Percentiles rank a stretch among this genome's conserved stretches.
Conservation (phyloP, 2,888 invertebrate species). For the Orthosia incerta region DNA sequence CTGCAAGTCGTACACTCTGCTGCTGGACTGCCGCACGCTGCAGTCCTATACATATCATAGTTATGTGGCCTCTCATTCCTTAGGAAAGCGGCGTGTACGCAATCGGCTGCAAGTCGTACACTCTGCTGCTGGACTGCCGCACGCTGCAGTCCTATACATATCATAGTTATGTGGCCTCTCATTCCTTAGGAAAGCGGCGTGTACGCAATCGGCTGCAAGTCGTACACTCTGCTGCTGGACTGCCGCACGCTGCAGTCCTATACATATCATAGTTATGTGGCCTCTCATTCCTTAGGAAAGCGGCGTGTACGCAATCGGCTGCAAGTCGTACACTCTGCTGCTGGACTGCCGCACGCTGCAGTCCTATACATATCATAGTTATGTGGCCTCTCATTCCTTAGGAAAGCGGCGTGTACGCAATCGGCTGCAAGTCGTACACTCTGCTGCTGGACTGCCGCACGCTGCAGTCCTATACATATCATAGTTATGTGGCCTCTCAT, state of each 20-base stretch:
- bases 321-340: conserved; percentile 97
- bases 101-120: conserved; percentile 98
- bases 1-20: conserved; percentile 97
- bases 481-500: no score
- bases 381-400: no score
- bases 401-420: conserved; percentile 95
- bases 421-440: conserved; percentile 98
- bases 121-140: conserved; percentile 96
- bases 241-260: conserved; percentile 96
- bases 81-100: conserved; percentile 95
- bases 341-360: conserved; percentile 97
- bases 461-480: conserved; percentile 94
- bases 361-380: conserved; percentile 85
- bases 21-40: conserved; percentile 97
- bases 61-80: no score
- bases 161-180: no score
- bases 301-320: conserved; percentile 98
- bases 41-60: conserved; percentile 92
- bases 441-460: conserved; percentile 97
- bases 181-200: conserved; percentile 91
- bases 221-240: conserved; percentile 97
- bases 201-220: conserved; percentile 98
- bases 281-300: conserved; percentile 75
- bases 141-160: conserved; percentile 96
- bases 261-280: no score